phyloP scores from a whole-genome alignment of 1,140 invertebrate genomes.

The Calliopsis andreniformis region DNA sequence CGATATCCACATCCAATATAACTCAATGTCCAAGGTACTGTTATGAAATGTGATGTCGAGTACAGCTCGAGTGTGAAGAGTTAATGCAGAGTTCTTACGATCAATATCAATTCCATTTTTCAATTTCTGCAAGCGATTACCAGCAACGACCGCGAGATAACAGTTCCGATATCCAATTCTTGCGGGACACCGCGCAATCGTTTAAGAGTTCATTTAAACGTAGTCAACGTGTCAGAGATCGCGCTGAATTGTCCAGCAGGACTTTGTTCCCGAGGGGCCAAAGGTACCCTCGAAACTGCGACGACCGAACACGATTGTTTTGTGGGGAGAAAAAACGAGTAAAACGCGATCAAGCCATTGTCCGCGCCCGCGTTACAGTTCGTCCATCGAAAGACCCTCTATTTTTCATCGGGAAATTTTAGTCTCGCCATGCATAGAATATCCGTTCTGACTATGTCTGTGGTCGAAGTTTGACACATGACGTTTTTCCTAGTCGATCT shows the following conservation, averaged over 20 bases:
- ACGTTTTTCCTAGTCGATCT: no score
- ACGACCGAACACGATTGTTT: constrained; percentile 20
- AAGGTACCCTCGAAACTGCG: constrained; percentile 17
- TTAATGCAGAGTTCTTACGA: no score
- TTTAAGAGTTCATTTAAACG: constrained; percentile 32
- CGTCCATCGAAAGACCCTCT: constrained; percentile 12
- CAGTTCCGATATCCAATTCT: neutral
- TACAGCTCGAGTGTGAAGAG: no score
- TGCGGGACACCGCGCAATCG: neutral
- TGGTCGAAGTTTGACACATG: neutral
- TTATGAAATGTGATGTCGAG: no score
- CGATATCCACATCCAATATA: no score
- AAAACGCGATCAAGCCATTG: constrained; percentile 15
- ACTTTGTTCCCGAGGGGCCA: constrained; percentile 28
- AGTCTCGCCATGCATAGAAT: neutral
- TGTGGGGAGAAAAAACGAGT: constrained; percentile 31
- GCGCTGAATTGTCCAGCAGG: constrained; percentile 16
- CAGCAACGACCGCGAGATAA: neutral
- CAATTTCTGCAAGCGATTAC: neutral
- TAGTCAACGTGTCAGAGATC: constrained; percentile 17
- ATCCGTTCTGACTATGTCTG: constrained; percentile 7
- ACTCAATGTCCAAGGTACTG: no score
- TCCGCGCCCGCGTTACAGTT: constrained; percentile 9
- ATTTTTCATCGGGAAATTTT: constrained; percentile 39
- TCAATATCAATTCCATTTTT: no score